Base-by-base conservation (phyloP, 2,797 vertebrate genomes). In the Rhinichthys osculus region DNA sequence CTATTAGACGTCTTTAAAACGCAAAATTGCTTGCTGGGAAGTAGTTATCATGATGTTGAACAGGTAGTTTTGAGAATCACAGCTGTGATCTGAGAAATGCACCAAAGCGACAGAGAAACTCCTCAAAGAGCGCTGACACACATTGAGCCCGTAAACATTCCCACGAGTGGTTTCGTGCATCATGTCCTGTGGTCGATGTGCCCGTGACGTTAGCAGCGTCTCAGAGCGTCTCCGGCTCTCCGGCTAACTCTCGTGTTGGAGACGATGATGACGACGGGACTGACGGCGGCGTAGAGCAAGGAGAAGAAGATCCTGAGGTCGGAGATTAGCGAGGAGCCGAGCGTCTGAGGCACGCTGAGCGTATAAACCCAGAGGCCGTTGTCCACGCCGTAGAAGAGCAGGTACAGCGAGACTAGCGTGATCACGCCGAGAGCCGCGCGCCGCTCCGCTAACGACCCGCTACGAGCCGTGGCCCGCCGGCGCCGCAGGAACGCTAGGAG, bases 291-390 rank as follows among this genome's bases (percentile, higher is more conserved):
- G 0, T 95, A 96, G n/a, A 96, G 90, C 0, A 94, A 95, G 0
- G 95, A 90, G 81, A 96, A 95, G 90, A 95, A 96, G 62, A 95
- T 92, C 14, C 95, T 91, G 79, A 96, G 89, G 89, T 96, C 95
- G 40, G 94, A 94, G 85, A 94, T 82, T 82, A 96, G 89, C 0
- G 94, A 92, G 70, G 94, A 94, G 0, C 66, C 76, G 93, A 95
- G 90, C 13, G 94, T 95, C 80, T 88, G 88, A 42, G 64, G 93
- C 42, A 94, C 88, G 0, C 93, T 93, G 13, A 96, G 91, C 0
- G 94, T 96, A 89, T 96, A 95, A 2, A 96, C 93, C 96, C 95
- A 96, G 11, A 96, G 91, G 3, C 93, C 94, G 0, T 94, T 96
- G 82, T 96, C 95, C 5, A 94, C 91, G 3, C 95, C 95, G 0